Evolutionary conservation across 2,797 vertebrate species (phyloP), one percentile per base, ranked within the genome.

Genomic region (Poecilia velifera): DNA sequence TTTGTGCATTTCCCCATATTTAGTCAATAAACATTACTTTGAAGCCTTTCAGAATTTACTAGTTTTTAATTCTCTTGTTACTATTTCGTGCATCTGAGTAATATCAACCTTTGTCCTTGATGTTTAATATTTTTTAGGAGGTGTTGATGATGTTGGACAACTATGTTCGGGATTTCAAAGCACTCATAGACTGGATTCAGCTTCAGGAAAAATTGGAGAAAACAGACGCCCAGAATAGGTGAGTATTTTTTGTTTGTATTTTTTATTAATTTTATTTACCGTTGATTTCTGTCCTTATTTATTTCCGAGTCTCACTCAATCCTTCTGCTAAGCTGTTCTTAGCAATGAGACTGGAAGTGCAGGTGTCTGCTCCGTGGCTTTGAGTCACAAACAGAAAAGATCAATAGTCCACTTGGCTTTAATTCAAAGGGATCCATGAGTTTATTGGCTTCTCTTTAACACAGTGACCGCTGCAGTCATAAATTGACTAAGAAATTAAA

Each of bases 101-200:
- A 41, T 47, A 31, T 49, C 31, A 36, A 66, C 20, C 18, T 70
- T 51, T 12, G 28, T 39, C 16, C 18, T 71, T 77, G n/a, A 31
- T 57, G 0, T 72, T 34, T 46, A 5, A 25, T 64, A 2, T 53
- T 47, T 31, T 22, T 6, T 74, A 99, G 98, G 98, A 99, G 91
- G 98, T 99, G 80, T 88, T 99, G 87, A 99, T 99, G 98, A 99
- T 99, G 97, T 91, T 99, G 90, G 98, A 98, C 95, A 99, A 99
- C 94, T 99, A 99, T 5, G 98, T 99, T 16, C 96, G 98, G 75
- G 98, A 99, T 92, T 99, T 99, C 93, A 99, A 99, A 95, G 98
- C 98, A 14, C 92, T 99, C 86, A 99, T 99, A 81, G 98, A 99
- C 91, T 99, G 98, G 98, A 98, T 99, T 90, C 98, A 99, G 83